Base-by-base conservation (phyloP, 2,113 vertebrate genomes). In the Varanus komodoensis region DNA sequence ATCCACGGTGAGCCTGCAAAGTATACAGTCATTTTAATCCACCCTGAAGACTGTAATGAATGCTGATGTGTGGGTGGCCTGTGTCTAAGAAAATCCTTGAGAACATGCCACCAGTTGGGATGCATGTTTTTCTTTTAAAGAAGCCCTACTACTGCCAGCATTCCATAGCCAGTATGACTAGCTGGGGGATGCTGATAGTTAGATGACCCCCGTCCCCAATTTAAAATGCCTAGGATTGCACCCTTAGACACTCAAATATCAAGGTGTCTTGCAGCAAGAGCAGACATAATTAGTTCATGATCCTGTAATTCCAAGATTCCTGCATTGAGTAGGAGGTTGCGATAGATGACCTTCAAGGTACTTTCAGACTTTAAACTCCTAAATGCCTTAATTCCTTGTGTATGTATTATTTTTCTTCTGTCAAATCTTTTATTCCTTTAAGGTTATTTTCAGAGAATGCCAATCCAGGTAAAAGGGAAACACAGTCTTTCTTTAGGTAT, bases 401-500 rank as follows among this genome's bases (percentile, higher is more conserved):
- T 32, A 69, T 68, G 25, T 73, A 29, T 23, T n/a, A 83, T n/a
- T 44, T 68, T 64, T 54, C 71, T n/a, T 67, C 2, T 79, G 44
- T 61, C 67, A 79, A 54, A 78, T 44, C 25, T 78, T 69, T 52
- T 68, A 64, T 4, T 79, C 64, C 82, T 84, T 0, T 38, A 23
- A 69, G 25, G 6, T 29, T 52, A 61, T 69, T 74, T 21, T 54
- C 12, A 52, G 82, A 68, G 54, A 38, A 85, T 67, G 23, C n/a
- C 50, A 79, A 68, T 79, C 48, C 74, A 80, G 75, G 61, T 85
- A 68, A 89, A 85, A 44, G n/a, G 8, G 25, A 69, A 90, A 83
- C 89, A 74, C 71, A 80, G 52, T 50, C n/a, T 80, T 80, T 79
- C 87, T 52, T 64, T 69, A 88, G 89, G 89, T 86, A 90, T 90